A percentile compares a stretch with the other conserved stretches of the same genome.
Evolutionary conservation across 2,113 vertebrate genomes (phyloP).

Genomic region (Varanus salvator): DNA sequence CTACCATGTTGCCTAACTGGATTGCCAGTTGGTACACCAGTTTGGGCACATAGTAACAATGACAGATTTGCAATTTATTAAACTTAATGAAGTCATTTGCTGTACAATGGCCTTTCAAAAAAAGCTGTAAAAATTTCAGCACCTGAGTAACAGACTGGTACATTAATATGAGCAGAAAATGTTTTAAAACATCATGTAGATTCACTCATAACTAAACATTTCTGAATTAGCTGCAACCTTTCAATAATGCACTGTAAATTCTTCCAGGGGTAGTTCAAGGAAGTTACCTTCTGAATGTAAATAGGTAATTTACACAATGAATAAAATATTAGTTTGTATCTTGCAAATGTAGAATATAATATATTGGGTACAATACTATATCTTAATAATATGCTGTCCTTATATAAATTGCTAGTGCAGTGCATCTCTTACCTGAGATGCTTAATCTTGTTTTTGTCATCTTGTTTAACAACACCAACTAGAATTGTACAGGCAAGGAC

Average conservation of each 20-base stretch:
- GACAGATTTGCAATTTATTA: not conserved
- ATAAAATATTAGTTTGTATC: not conserved
- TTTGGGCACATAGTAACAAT: not conserved
- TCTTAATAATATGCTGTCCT: constrained; percentile 10
- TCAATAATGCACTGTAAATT: not conserved
- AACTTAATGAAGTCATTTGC: not conserved
- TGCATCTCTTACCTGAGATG: not conserved
- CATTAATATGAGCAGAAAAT: constrained; percentile 5
- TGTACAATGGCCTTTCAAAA: not conserved
- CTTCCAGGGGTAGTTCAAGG: not conserved
- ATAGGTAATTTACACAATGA: constrained; percentile 5
- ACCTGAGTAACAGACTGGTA: not conserved
- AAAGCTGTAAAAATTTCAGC: not conserved
- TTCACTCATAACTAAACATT: not conserved
- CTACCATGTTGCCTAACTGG: not conserved
- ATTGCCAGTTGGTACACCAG: not conserved
- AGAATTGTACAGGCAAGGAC: not conserved
- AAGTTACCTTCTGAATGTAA: not conserved
- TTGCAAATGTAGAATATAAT: constrained; percentile 1
- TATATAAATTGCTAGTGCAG: constrained; percentile 1
- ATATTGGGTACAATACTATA: not conserved
- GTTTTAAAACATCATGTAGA: not conserved
- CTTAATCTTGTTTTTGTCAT: constrained; percentile 23
- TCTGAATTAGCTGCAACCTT: constrained; percentile 1
- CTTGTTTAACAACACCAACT: not conserved